phyloP scores from a whole-genome alignment of 1,140 invertebrate genomes.

The Semibalanus balanoides region DNA sequence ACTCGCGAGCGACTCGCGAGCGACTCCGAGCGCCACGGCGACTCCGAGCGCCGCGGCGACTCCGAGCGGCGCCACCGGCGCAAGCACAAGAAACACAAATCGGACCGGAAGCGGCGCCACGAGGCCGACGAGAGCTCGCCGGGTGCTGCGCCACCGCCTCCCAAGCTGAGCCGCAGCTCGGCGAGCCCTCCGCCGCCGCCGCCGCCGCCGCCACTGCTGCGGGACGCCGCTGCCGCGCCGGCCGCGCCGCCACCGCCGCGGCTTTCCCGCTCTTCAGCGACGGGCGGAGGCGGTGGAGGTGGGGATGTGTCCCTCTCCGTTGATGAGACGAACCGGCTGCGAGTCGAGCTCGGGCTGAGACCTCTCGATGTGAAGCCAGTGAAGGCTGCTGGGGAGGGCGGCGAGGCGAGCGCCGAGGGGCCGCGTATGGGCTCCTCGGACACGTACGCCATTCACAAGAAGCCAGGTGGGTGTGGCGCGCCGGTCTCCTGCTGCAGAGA shows the following conservation, averaged over 20 bases:
- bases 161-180: neutral
- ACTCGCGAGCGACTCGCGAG: too few relatives aligned
- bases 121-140: neutral
- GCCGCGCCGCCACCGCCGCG: neutral
- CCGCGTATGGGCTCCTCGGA: constrained; percentile 54
- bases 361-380: constrained; percentile 62
- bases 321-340: constrained; percentile 78
- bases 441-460: constrained; percentile 24
- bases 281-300: constrained; percentile 16
- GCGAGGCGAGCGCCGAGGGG: constrained; percentile 61
- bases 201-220: neutral
- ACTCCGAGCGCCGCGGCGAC: too few relatives aligned
- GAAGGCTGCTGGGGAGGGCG: constrained; percentile 64
- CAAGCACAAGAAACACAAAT: neutral
- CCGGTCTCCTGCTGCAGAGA: too few relatives aligned
- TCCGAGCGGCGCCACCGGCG: neutral
- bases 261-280: neutral
- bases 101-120: neutral
- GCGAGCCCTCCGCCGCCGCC: neutral
- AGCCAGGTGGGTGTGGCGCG: neutral
- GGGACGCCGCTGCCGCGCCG: neutral
- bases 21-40: too few relatives aligned
- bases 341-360: constrained; percentile 85
- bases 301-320: constrained; percentile 48
- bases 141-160: neutral